Conservation (phyloP, 2,113 vertebrate species). For the Entomyzon cyanotis region DNA sequence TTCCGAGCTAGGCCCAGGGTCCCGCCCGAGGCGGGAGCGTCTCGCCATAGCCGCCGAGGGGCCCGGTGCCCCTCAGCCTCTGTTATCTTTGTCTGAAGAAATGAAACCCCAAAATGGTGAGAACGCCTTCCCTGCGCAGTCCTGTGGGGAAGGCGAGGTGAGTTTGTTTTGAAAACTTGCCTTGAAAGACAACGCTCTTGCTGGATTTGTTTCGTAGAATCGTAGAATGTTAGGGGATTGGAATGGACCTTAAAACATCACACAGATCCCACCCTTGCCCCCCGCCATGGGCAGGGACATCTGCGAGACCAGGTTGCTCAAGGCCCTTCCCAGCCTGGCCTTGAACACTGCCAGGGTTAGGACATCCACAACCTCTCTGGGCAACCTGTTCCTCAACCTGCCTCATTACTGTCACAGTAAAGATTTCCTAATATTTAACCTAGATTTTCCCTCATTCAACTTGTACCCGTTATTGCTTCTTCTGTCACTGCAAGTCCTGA, state of each 20-base stretch:
- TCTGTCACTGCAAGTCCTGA: not conserved
- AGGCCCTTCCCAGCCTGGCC: not conserved
- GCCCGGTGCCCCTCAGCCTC: accelerated
- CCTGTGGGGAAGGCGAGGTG: accelerated
- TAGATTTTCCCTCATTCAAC: not conserved
- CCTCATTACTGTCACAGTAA: not conserved
- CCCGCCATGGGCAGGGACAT: no score
- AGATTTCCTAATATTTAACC: no score
- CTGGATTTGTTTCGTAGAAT: not conserved
- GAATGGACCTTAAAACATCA: not conserved
- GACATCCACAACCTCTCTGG: not conserved
- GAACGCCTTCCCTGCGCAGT: accelerated
- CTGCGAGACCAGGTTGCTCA: not conserved
- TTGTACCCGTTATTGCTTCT: not conserved
- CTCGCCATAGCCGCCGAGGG: accelerated
- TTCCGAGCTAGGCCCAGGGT: no score
- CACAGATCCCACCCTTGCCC: accelerated
- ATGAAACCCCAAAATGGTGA: accelerated
- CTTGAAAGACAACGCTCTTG: no score
- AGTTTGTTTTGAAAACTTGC: not conserved
- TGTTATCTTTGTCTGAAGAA: accelerated
- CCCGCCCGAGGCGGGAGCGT: no score
- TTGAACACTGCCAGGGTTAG: not conserved
- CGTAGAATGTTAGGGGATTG: not conserved
- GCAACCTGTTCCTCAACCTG: not conserved